Conservation (phyloP, 2,888 invertebrate species). For the Caenorhabditis becei region DNA sequence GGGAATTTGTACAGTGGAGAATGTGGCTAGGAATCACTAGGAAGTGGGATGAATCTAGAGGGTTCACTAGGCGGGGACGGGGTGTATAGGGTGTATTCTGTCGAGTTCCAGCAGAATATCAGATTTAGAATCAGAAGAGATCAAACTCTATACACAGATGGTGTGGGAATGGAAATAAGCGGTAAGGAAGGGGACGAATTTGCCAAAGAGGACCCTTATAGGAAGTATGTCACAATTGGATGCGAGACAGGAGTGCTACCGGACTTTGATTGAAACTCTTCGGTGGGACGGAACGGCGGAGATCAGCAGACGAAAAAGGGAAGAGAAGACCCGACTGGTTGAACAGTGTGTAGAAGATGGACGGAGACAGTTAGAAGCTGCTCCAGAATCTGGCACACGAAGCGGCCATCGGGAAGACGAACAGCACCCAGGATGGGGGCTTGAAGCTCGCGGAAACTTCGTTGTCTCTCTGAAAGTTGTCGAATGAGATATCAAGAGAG, state of each 20-base stretch:
- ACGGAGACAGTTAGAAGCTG: constrained; percentile 41
- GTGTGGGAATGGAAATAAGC: constrained; percentile 22
- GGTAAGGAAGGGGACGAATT: constrained; percentile 18
- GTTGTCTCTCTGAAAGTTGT: constrained; percentile 45
- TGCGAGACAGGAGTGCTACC: neutral
- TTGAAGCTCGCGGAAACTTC: constrained; percentile 56
- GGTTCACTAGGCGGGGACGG: constrained; percentile 24
- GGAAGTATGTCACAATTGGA: constrained; percentile 31
- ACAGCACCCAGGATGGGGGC: constrained; percentile 66
- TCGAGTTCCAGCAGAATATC: constrained; percentile 7
- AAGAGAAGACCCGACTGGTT: constrained; percentile 25
- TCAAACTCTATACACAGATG: constrained; percentile 37
- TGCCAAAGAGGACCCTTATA: constrained; percentile 37
- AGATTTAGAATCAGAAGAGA: constrained; percentile 10
- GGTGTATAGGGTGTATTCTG: constrained; percentile 15
- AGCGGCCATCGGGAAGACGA: constrained; percentile 70
- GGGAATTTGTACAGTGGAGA: constrained; percentile 38
- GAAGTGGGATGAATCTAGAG: constrained; percentile 15
- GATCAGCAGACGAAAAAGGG: constrained; percentile 12
- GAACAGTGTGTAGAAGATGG: neutral
- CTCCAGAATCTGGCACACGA: constrained; percentile 68
- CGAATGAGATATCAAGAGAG: too few relatives aligned
- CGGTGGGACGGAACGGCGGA: constrained; percentile 17
- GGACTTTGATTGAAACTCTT: constrained; percentile 27
- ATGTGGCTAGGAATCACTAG: constrained; percentile 6